These are phyloP conservation scores for Cyaniris semiargus DNA, from an alignment of 2,888 invertebrate genomes.

Conservation along the genomic window DNA sequence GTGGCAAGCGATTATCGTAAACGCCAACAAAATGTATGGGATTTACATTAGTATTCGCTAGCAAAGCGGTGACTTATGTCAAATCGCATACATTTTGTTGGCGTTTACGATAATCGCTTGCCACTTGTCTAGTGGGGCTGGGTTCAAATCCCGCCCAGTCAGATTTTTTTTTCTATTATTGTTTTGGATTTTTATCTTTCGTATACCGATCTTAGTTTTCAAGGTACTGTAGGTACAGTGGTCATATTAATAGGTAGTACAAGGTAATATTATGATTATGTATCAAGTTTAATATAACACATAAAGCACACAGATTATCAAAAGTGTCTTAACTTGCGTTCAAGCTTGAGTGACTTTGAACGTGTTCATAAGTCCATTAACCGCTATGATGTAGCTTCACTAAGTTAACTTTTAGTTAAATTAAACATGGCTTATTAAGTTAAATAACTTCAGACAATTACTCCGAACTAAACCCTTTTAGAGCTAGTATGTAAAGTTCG, in stretches of 20 bases:
- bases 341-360: neutral
- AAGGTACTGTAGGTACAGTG: neutral
- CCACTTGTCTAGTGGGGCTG: too few relatives aligned
- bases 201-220: too few relatives aligned
- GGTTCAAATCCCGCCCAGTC: too few relatives aligned
- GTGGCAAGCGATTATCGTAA: too few relatives aligned
- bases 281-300: neutral
- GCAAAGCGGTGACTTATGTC: too few relatives aligned
- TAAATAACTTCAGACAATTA: conserved; percentile 11
- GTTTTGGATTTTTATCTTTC: too few relatives aligned
- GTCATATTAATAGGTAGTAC: neutral
- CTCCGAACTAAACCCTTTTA: conserved; percentile 18
- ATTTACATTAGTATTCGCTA: too few relatives aligned
- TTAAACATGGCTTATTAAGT: conserved; percentile 17
- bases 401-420: conserved; percentile 10
- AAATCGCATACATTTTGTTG: too few relatives aligned
- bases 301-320: neutral
- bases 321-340: neutral
- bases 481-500: neutral
- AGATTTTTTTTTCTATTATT: too few relatives aligned
- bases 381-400: conserved; percentile 13
- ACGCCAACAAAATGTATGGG: too few relatives aligned
- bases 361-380: conserved; percentile 20
- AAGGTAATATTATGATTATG: neutral
- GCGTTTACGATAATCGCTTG: too few relatives aligned